Percentiles rank a stretch among this genome's conserved stretches.
These are phyloP conservation scores for Argopecten irradians DNA, from an alignment of 1,140 invertebrate species.

Conservation along the genomic window DNA sequence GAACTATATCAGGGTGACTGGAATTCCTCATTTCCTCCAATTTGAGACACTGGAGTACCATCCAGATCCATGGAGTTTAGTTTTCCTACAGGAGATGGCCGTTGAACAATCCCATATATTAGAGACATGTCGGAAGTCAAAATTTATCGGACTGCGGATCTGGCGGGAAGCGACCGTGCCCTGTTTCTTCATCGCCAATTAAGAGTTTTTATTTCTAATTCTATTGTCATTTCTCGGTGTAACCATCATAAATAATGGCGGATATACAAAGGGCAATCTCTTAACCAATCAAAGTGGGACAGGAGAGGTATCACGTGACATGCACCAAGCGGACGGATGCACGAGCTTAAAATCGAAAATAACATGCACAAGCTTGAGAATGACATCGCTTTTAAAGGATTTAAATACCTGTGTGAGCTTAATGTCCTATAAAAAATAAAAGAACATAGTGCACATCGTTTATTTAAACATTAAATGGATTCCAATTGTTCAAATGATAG, in stretches of 20 bases:
- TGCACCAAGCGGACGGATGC: background rate
- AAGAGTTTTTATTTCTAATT: slow-evolving; percentile 12
- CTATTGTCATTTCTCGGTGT: background rate
- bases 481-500: background rate
- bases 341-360: slow-evolving; percentile 17
- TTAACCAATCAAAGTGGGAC: background rate
- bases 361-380: background rate
- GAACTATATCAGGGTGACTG: slow-evolving; percentile 15
- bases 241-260: background rate
- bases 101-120: slow-evolving; percentile 18
- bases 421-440: background rate
- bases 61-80: background rate
- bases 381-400: background rate
- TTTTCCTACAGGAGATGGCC: background rate
- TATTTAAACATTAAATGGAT: background rate
- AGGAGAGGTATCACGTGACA: background rate
- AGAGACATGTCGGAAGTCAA: background rate
- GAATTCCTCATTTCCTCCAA: slow-evolving; percentile 9
- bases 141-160: background rate
- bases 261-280: background rate
- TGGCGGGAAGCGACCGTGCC: background rate
- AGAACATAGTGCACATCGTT: background rate
- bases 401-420: background rate
- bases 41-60: slow-evolving; percentile 15
- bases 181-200: background rate